Evolutionary conservation across 1,140 invertebrate species (phyloP).

Genomic region (Rhopalosiphum maidis): DNA sequence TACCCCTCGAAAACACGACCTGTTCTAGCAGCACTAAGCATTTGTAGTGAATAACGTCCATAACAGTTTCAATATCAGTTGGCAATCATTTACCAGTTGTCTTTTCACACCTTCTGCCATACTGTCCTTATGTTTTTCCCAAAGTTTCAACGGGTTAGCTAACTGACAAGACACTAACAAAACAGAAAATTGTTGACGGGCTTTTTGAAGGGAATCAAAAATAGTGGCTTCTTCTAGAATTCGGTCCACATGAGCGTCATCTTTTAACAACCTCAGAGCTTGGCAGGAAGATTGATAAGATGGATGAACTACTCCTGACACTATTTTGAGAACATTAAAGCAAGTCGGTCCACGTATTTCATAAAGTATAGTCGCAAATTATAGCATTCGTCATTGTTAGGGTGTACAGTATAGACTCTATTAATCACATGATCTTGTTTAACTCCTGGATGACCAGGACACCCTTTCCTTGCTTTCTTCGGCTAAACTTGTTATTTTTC

Average conservation of each 20-base stretch:
- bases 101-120: neutral
- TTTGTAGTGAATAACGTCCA: too few species aligned
- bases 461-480: slow-evolving; percentile 57
- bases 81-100: neutral
- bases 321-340: slow-evolving; percentile 63
- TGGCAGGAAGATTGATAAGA: slow-evolving; percentile 60
- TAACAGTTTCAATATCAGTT: neutral
- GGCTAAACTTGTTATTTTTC: slow-evolving; percentile 54
- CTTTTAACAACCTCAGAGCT: neutral
- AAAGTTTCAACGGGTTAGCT: neutral
- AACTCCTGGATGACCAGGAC: slow-evolving; percentile 55
- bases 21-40: too few species aligned
- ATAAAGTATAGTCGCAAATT: slow-evolving; percentile 60
- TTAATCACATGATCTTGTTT: slow-evolving; percentile 60
- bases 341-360: slow-evolving; percentile 63
- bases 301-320: slow-evolving; percentile 60
- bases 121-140: neutral
- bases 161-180: neutral
- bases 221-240: slow-evolving; percentile 59
- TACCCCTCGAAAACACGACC: too few species aligned
- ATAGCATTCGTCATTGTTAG: slow-evolving; percentile 61
- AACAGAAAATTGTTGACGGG: slow-evolving; percentile 63
- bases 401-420: slow-evolving; percentile 62
- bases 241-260: neutral
- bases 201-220: slow-evolving; percentile 59